Percentiles rank a stretch among this genome's conserved stretches.
Conservation (phyloP, 1,140 invertebrate species). For the Drosophila seguyi region DNA sequence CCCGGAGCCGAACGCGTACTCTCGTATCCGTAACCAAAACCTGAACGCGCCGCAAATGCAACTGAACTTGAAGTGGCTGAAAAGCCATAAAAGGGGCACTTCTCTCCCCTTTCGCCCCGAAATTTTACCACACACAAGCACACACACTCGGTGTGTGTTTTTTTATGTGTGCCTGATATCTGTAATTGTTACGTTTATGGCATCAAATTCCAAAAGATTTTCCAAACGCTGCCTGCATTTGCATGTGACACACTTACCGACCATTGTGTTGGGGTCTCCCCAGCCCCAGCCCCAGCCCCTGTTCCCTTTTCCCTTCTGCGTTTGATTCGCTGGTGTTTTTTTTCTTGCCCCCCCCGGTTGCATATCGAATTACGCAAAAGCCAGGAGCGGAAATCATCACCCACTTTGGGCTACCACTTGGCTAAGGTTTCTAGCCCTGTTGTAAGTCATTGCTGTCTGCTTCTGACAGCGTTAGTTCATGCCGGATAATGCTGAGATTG, state of each 20-base stretch:
- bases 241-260: slow-evolving; percentile 77
- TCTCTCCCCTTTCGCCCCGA: slow-evolving; percentile 2
- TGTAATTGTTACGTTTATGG: slow-evolving; percentile 71
- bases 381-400: slow-evolving; percentile 69
- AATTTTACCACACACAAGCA: slow-evolving; percentile 18
- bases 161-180: slow-evolving; percentile 29
- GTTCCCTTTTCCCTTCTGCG: background rate
- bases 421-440: slow-evolving; percentile 38
- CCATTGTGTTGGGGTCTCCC: slow-evolving; percentile 40
- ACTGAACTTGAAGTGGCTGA: slow-evolving; percentile 73
- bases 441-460: slow-evolving; percentile 17
- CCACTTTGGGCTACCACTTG: slow-evolving; percentile 53
- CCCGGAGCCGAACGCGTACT: slow-evolving; percentile 1
- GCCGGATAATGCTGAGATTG: slow-evolving; percentile 13
- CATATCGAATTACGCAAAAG: slow-evolving; percentile 73
- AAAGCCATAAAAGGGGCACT: slow-evolving; percentile 60
- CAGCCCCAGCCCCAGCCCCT: background rate
- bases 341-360: slow-evolving; percentile 28
- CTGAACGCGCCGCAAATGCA: slow-evolving; percentile 56
- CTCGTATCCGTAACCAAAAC: slow-evolving; percentile 51
- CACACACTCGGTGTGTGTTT: background rate
- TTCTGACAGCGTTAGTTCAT: slow-evolving; percentile 11
- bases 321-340: slow-evolving; percentile 2
- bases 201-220: slow-evolving; percentile 71
- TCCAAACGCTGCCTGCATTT: slow-evolving; percentile 66